phyloP scores from a whole-genome alignment of 1,140 invertebrate species.

The Orchestia grillus region DNA sequence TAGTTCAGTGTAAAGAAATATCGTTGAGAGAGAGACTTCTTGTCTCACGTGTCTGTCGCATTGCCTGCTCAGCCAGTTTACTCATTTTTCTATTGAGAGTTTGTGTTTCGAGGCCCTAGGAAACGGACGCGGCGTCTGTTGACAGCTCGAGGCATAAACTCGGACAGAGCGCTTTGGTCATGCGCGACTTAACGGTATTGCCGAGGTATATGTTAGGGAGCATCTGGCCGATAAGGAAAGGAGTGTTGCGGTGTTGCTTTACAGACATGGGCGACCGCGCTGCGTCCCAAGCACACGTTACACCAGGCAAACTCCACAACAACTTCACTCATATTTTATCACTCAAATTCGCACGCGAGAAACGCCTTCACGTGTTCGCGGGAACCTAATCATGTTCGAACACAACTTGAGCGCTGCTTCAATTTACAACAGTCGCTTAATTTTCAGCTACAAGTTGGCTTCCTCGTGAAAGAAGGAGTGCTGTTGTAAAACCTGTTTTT shows the following conservation, averaged over 20 bases:
- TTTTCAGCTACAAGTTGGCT: not conserved
- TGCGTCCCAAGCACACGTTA: not conserved
- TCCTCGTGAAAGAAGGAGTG: not conserved
- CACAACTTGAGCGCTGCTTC: not conserved
- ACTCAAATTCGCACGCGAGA: slow-evolving; percentile 31
- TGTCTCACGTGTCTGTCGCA: not conserved
- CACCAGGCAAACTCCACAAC: not conserved
- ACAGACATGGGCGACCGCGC: not conserved
- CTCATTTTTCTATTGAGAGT: not conserved
- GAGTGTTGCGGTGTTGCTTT: slow-evolving; percentile 40
- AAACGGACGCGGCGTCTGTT: slow-evolving; percentile 17
- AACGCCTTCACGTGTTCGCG: slow-evolving; percentile 6
- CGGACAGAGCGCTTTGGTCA: slow-evolving; percentile 41
- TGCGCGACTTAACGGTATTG: slow-evolving; percentile 40
- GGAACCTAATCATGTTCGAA: slow-evolving; percentile 32
- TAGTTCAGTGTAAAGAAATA: not conserved
- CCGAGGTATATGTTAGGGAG: slow-evolving; percentile 23
- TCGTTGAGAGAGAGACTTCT: not conserved
- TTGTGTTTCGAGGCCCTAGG: slow-evolving; percentile 5
- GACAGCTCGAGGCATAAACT: slow-evolving; percentile 42
- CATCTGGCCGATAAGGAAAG: not conserved
- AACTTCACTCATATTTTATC: slow-evolving; percentile 46
- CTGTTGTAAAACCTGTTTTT: not conserved
- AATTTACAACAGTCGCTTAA: not conserved
- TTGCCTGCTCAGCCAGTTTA: not conserved